Conservation (phyloP, 2,113 vertebrate genomes). For the Pterocles gutturalis region DNA sequence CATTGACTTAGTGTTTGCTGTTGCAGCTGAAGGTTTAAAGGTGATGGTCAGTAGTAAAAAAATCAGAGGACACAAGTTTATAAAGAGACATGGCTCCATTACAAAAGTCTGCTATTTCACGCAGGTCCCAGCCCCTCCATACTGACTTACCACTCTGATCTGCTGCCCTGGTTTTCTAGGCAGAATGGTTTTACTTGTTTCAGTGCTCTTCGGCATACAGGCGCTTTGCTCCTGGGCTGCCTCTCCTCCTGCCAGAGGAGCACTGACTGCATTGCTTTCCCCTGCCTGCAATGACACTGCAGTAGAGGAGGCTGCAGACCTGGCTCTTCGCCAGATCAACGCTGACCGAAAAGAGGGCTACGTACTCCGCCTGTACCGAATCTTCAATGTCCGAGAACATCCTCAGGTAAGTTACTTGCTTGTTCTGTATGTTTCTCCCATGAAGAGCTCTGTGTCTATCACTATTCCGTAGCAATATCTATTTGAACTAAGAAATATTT, state of each 20-base stretch:
- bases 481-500: constrained; percentile 5
- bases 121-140: neutral
- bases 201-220: constrained; percentile 33
- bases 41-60: neutral
- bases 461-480: neutral
- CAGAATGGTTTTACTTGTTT: constrained; percentile 49
- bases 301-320: constrained; percentile 22
- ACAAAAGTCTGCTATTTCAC: neutral
- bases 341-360: constrained; percentile 58
- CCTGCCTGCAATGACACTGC: neutral
- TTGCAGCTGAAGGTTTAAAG: constrained; percentile 44
- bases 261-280: neutral
- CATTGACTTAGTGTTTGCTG: constrained; percentile 47
- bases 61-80: neutral
- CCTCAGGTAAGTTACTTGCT: constrained; percentile 51
- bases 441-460: neutral
- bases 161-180: neutral
- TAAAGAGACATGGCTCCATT: neutral
- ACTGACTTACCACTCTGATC: neutral
- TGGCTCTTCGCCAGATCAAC: constrained; percentile 70
- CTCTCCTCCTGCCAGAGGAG: neutral
- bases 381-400: constrained; percentile 48
- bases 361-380: constrained; percentile 63
- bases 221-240: neutral
- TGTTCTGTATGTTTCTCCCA: neutral